These are phyloP conservation scores for Protosalanx chinensis DNA, from an alignment of 2,797 vertebrate genomes.

Conservation along the genomic window DNA sequence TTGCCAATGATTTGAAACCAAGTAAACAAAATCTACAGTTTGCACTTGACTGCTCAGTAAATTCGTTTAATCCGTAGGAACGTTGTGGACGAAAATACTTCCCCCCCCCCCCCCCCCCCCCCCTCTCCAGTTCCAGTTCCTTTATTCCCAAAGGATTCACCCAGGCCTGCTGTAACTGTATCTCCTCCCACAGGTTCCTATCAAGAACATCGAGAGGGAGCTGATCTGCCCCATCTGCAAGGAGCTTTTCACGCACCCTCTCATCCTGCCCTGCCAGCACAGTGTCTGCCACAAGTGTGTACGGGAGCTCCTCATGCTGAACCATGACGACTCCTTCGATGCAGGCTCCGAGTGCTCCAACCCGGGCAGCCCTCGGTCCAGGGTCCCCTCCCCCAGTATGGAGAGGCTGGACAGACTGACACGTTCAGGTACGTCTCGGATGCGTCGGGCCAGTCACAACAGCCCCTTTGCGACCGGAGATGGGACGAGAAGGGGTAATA, in stretches of 20 bases:
- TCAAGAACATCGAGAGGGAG: conserved; percentile 95
- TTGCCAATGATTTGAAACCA: not conserved
- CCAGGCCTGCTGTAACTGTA: not conserved
- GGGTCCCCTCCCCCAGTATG: conserved; percentile 84
- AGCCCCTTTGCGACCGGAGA: not conserved
- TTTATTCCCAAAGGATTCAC: not conserved
- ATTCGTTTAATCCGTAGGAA: not conserved
- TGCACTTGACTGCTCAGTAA: not conserved
- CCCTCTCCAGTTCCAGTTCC: too few relatives aligned
- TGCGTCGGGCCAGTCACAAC: not conserved
- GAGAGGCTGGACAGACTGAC: conserved; percentile 89
- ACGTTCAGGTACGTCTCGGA: conserved; percentile 85
- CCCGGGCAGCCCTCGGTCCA: conserved; percentile 87
- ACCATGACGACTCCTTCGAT: conserved; percentile 87
- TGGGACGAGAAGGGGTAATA: not conserved
- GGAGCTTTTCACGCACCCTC: conserved; percentile 92
- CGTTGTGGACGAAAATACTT: too few relatives aligned
- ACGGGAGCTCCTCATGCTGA: conserved; percentile 87
- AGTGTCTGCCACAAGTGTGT: conserved; percentile 96
- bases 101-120: too few relatives aligned
- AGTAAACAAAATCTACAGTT: too few relatives aligned
- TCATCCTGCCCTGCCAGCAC: conserved; percentile 97
- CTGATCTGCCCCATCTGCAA: conserved; percentile 96
- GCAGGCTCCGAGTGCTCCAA: conserved; percentile 88
- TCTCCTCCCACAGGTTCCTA: conserved; percentile 77